phyloP scores from a whole-genome alignment of 2,113 vertebrate species.

The Hypomesus transpacificus region DNA sequence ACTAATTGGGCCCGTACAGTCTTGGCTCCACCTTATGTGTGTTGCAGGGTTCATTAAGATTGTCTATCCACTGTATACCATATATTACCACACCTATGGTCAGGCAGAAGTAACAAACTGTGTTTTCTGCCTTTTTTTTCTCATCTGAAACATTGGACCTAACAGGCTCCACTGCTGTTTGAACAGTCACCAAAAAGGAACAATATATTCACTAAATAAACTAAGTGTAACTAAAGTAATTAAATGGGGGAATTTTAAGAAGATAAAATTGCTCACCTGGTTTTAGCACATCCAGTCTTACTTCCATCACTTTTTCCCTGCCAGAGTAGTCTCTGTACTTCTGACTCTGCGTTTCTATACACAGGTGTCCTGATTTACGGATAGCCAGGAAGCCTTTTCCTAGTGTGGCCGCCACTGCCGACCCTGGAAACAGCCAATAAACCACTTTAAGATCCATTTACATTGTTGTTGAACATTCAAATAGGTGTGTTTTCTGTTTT shows the following conservation, averaged over 20 bases:
- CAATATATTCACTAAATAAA: no score
- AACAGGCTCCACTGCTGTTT: neutral
- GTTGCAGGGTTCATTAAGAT: slow-evolving; percentile 2
- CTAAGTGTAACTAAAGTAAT: no score
- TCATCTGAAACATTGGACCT: neutral
- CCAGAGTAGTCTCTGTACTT: slow-evolving; percentile 77
- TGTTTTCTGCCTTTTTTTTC: neutral
- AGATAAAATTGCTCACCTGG: slow-evolving; percentile 59
- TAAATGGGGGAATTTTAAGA: no score
- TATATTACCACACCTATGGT: neutral
- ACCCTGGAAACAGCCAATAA: slow-evolving; percentile 52
- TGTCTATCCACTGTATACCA: neutral
- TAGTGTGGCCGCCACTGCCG: slow-evolving; percentile 65
- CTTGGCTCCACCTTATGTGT: neutral
- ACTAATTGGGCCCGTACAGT: neutral
- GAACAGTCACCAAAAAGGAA: neutral
- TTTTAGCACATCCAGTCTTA: slow-evolving; percentile 73
- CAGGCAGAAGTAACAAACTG: neutral
- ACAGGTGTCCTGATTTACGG: slow-evolving; percentile 82
- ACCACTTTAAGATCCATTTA: neutral
- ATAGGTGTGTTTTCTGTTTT: no score
- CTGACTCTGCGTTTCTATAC: slow-evolving; percentile 67
- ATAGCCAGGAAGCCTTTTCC: slow-evolving; percentile 82
- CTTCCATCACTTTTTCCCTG: slow-evolving; percentile 77
- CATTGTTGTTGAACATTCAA: neutral